Base-by-base conservation (phyloP, 2,888 invertebrate genomes). In the Pyrrhia umbra region DNA sequence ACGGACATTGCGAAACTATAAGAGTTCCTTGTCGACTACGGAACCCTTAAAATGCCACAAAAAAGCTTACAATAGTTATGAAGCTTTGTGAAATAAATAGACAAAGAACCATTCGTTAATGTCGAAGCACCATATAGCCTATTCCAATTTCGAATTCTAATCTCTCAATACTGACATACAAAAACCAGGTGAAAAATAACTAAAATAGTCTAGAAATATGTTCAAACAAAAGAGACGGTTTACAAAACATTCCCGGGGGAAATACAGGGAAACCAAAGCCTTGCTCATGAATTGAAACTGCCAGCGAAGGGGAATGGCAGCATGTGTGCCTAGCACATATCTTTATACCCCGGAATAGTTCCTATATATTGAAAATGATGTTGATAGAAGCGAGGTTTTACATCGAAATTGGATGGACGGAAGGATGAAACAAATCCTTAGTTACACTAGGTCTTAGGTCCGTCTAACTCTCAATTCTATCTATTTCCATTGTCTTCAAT, bases 241-340 rank as follows among this genome's bases (percentile, higher is more conserved):
- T 42, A 54, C 65, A 52, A 54, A 56, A 69, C 52, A 21, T 34
- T 18, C 77, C n/a, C 58, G 0, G 3, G 65, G 60, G 75, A 75
- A 69, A 74, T 75, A 61, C 16, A 6, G 39, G 49, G 30, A 71
- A 69, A 40, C 65, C 45, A 73, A 58, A 23, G 30, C 58, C 55
- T 15, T 15, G 25, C 57, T 58, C 52, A 34, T 65, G 75, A 75
- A 77, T 60, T 68, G 68, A 64, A 68, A 50, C 50, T 45, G 49
- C 30, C 64, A 27, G 20, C 16, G 9, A 20, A 16, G 5, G 59
- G 16, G 59, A 56, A 63, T 60, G 20, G 20, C 2, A 18, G 15
- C 23, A 5, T 37, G 2, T 21, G 40, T 13, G 47, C 47, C 16
- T 60, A 42, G 59, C 23, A 47, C 13, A 10, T 68, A 18, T 18